Evolutionary conservation across 2,888 invertebrate species (phyloP), one percentile per base, ranked within the genome.

Genomic region (Oligia fasciuncula): DNA sequence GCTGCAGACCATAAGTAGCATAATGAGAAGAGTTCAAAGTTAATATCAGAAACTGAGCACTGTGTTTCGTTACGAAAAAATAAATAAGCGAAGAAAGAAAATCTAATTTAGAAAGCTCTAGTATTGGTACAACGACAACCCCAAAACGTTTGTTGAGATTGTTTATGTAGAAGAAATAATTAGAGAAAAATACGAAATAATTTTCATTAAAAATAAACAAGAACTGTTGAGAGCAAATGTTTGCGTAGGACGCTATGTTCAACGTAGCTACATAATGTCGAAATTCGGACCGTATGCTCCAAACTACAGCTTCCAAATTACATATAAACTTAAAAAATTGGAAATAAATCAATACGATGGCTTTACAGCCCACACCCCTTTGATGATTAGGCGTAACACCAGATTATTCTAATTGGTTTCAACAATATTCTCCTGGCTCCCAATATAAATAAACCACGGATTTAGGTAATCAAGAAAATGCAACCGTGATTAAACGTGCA

Each of bases 1-100:
- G 98, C 97, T 98, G 97, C 86, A 95, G 93, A 93, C 75, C 79
- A 94, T 88, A 90, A 87, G 87, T 85, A 73, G 78, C 85, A 87
- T 85, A 84, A 73, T 81, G 85, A 85, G 87, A 85, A 72, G 75
- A 76, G 76, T 8, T 51, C 81, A 65, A 51, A 83, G n/a, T 40
- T 67, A 23, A 60, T 73, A 84, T 77, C 35, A 74, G 77, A 78
- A 77, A 78, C 71, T 89, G 89, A 91, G 88, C 87, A 90, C 89
- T 91, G 92, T 91, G 92, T 91, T 86, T 83, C 73, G 76, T 77
- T 77, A 23, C 13, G 35, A 67, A 57, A 40, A 69, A 68, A 68
- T 63, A 68, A 63, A 78, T 46, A 43, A 67, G 57, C 29, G 11
- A 49, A 62, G 35, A 43, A 70, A 35, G 23, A 6, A 71, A 71